Evolutionary conservation across 2,888 invertebrate species (phyloP), one percentile per base, ranked within the genome.

Genomic region (Plebejus melissa): DNA sequence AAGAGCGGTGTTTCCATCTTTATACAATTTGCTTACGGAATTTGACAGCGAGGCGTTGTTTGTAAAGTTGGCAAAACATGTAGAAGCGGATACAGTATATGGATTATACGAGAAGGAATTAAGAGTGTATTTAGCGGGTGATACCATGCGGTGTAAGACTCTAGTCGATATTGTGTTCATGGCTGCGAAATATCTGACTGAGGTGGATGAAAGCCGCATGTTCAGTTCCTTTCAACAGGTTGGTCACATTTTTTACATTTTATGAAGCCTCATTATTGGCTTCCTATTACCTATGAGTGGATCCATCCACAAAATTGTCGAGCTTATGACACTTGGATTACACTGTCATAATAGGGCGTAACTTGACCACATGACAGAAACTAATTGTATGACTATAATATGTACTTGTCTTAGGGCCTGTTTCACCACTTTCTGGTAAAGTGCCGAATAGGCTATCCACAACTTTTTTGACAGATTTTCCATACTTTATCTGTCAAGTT

Each of bases 141-240:
- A 94, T 74, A 84, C 89, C 0, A 93, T 94, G 80, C 88, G 94
- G 32, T 93, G 94, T 60, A 94, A 94, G 78, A 84, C 93, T 54
- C 87, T 96, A 2, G 88, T 96, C 1, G 95, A 96, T 81, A 87
- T 97, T 13, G 88, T 95, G 72, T 96, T 97, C 84, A 89, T 94
- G 76, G 82, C 96, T 74, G 83, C 96, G 77, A 89, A 90, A 54
- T 94, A 95, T 79, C 84, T 96, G 80, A 84, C 87, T 36, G 90
- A 94, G 57, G 86, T 87, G 0, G 94, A 95, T 74, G 95, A 95
- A 81, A 87, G 94, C 41, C 85, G 85, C 2, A 88, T 96, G 77
- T 90, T 96, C 78, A 86, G 91, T 36, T 92, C 93, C 0, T 90
- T 97, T 75, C 82, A 94, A 46, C 89, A 94, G 93, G 96, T 96